Base-by-base conservation (phyloP, 2,888 invertebrate genomes). In the Oscheius myriophilus region DNA sequence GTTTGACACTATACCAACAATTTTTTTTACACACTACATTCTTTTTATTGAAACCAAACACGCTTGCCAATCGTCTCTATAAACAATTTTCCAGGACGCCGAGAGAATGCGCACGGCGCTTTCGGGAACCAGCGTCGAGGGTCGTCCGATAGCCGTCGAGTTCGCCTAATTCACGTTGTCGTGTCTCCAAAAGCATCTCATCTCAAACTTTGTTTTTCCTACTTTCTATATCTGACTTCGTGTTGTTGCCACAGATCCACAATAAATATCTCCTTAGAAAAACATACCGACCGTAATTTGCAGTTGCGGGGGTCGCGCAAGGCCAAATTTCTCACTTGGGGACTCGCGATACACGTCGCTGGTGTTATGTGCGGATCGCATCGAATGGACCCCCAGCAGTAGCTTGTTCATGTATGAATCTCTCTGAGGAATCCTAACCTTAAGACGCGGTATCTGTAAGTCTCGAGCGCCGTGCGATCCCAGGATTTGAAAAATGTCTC, bases 121-220 rank as follows among this genome's bases (percentile, higher is more conserved):
- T n/a, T 73, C 70, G 26, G 77, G 82, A 52, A 79, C 83, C 3
- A 79, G 79, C 26, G 85, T 85, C 14, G 85, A 85, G 69, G 85
- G 84, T 45, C 75, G 83, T 9, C 57, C 73, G 12, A 84, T 85
- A 51, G 68, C 71, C 39, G 82, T 85, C 25, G 84, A 84, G 39
- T 84, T 55, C 66, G 77, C 57, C 25, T 74, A 55, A 74, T 16
- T 9, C 33, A 4, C 18, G 6, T 61, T 45, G 21, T 61, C 11
- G n/a, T 61, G 21, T 16, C 16, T 57, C 18, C 21, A 18, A 45
- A n/a, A 21, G n/a, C 55, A 45, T 41, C 21, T 55, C 33, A 43
- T 55, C n/a, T 33, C 39, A 16, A 16, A 25, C 61, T 33, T 51
- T 16, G 41, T 26, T 9, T 25, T 16, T 67, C 41, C 14, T 67